Conservation (phyloP, 1,140 invertebrate species). For the Whitmania pigra region DNA sequence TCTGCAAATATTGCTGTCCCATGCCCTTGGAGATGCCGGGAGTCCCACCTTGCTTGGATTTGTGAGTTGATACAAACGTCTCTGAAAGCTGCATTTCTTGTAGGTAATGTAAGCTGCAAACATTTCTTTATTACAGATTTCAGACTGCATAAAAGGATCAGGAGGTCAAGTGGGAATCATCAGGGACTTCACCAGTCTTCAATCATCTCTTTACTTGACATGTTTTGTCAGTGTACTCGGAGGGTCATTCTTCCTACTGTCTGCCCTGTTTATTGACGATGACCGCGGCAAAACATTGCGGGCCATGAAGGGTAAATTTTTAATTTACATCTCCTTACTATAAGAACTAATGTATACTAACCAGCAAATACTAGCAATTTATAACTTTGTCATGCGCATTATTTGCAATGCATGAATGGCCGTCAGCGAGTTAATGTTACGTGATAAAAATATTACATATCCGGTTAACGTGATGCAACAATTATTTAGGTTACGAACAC, state of each 20-base stretch:
- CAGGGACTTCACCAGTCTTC: conserved; percentile 59
- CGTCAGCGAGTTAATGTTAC: too few relatives aligned
- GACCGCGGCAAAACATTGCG: conserved; percentile 54
- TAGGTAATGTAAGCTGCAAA: too few relatives aligned
- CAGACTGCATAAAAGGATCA: conserved; percentile 5
- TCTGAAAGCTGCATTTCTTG: not conserved
- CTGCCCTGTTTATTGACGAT: conserved; percentile 67
- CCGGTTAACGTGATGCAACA: too few relatives aligned
- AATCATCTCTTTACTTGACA: conserved; percentile 77
- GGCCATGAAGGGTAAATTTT: conserved; percentile 17
- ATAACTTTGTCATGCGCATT: too few relatives aligned
- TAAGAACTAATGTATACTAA: too few relatives aligned
- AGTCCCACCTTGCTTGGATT: conserved; percentile 39
- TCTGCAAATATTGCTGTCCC: conserved; percentile 39
- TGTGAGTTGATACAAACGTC: conserved; percentile 23
- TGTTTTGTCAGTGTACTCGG: conserved; percentile 79
- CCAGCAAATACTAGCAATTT: too few relatives aligned
- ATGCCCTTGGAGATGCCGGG: conserved; percentile 39
- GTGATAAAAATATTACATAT: too few relatives aligned
- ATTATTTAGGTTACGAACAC: too few relatives aligned
- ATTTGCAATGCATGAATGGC: too few relatives aligned
- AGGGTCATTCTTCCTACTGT: conserved; percentile 73
- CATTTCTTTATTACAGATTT: not conserved
- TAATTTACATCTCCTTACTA: not conserved
- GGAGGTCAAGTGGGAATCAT: conserved; percentile 24